These are phyloP conservation scores for Montipora sp. DNA, from an alignment of 64 coral and sea anemone species.

Conservation along the genomic window DNA sequence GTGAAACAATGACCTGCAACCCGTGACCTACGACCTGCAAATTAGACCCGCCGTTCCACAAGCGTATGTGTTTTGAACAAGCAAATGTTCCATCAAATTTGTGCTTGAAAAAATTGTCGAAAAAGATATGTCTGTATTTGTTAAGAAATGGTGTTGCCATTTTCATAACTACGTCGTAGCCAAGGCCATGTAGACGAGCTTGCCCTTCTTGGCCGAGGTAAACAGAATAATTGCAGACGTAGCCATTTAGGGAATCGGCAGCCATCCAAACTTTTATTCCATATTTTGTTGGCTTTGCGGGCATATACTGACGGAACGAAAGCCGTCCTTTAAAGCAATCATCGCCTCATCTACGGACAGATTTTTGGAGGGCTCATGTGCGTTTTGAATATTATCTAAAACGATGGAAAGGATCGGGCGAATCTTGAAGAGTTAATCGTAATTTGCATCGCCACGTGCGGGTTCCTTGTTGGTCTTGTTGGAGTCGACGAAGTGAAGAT, in stretches of 20 bases:
- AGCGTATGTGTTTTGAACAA: slow-evolving; percentile 41
- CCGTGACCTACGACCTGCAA: no score
- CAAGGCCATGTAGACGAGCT: slow-evolving; percentile 6
- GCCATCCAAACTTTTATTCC: slow-evolving; percentile 77
- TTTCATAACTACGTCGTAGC: slow-evolving; percentile 66
- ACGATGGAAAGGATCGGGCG: not conserved
- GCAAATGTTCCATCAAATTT: slow-evolving; percentile 25
- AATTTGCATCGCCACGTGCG: not conserved
- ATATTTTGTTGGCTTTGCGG: slow-evolving; percentile 67
- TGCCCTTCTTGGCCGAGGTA: slow-evolving; percentile 22
- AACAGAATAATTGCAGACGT: not conserved
- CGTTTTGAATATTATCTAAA: no score
- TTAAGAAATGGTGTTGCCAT: slow-evolving; percentile 57
- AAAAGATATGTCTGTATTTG: not conserved
- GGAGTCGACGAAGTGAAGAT: slow-evolving; percentile 8
- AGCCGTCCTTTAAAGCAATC: no score
- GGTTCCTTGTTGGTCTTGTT: not conserved
- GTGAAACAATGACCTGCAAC: not conserved
- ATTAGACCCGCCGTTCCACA: not conserved
- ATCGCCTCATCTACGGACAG: no score
- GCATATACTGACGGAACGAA: not conserved
- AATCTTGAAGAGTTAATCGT: slow-evolving; percentile 24
- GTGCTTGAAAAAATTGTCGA: slow-evolving; percentile 14
- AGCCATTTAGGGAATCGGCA: slow-evolving; percentile 44
- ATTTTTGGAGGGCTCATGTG: no score